A percentile compares a stretch with the other conserved stretches of the same genome.
These are phyloP conservation scores for Acanthosepion esculentum DNA, from an alignment of 2,888 invertebrate species.

Conservation along the genomic window DNA sequence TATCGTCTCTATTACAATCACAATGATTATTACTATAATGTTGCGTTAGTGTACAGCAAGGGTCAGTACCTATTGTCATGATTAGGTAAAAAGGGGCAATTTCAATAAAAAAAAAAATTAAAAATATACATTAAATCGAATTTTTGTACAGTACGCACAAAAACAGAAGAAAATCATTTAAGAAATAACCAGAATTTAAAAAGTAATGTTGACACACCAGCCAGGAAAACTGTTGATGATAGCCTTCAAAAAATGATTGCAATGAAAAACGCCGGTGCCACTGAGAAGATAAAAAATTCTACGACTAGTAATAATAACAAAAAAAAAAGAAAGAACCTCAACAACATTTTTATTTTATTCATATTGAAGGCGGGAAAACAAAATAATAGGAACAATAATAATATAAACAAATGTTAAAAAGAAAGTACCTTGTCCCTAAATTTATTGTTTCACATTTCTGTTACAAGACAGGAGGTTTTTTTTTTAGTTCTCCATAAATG, in stretches of 20 bases:
- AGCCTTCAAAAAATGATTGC: slow-evolving; percentile 56
- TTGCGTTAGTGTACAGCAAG: neutral
- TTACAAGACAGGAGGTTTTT: too few relatives aligned
- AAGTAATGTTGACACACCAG: neutral
- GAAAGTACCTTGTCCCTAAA: too few relatives aligned
- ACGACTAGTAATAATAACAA: too few relatives aligned
- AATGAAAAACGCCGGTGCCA: too few relatives aligned
- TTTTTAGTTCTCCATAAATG: too few relatives aligned
- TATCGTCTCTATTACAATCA: neutral
- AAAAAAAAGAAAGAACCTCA: too few relatives aligned
- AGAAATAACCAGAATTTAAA: neutral
- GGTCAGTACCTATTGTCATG: neutral
- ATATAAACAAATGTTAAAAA: too few relatives aligned
- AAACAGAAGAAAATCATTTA: neutral
- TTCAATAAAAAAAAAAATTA: neutral
- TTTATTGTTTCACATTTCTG: too few relatives aligned
- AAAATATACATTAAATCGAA: neutral
- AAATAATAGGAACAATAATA: too few relatives aligned
- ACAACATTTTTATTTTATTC: too few relatives aligned
- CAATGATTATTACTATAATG: neutral
- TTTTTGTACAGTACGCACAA: neutral
- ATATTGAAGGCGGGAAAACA: too few relatives aligned
- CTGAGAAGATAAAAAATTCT: too few relatives aligned
- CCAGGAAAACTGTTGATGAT: slow-evolving; percentile 49
- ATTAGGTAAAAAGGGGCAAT: neutral